Evolutionary conservation across 1,140 invertebrate genomes (phyloP).

Genomic region (Drosophila pruinosa): DNA sequence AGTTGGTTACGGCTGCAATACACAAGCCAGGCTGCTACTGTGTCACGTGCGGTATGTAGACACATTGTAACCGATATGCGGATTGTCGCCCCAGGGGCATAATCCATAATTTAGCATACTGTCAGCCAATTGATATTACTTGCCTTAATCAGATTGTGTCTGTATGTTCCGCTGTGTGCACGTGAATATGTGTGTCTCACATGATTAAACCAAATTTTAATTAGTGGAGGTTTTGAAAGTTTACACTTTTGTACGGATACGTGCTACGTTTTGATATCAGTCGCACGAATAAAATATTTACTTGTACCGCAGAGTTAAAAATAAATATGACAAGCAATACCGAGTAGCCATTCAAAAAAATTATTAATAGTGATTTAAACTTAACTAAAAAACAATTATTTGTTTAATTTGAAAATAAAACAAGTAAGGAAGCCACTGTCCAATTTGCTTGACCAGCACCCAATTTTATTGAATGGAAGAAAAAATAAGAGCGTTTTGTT

Average conservation of each 20-base stretch:
- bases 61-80: slow-evolving; percentile 70
- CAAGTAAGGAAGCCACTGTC: no score
- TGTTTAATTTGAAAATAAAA: no score
- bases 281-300: not conserved
- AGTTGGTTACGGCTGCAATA: slow-evolving; percentile 16
- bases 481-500: no score
- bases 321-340: no score
- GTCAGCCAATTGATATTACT: slow-evolving; percentile 78
- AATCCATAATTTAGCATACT: slow-evolving; percentile 78
- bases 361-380: no score
- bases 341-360: no score
- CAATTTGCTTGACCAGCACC: no score
- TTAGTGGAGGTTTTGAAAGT: slow-evolving; percentile 38
- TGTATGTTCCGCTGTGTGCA: not conserved
- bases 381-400: no score
- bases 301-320: not conserved
- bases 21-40: slow-evolving; percentile 23
- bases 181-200: slow-evolving; percentile 2
- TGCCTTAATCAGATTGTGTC: slow-evolving; percentile 38
- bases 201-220: slow-evolving; percentile 42
- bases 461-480: no score
- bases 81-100: slow-evolving; percentile 71
- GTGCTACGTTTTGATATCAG: slow-evolving; percentile 20
- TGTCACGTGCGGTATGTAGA: slow-evolving; percentile 49
- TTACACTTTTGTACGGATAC: slow-evolving; percentile 25